Evolutionary conservation across 2,797 vertebrate species (phyloP), one percentile per base, ranked within the genome.

Genomic region (Rhinogobio ventralis): DNA sequence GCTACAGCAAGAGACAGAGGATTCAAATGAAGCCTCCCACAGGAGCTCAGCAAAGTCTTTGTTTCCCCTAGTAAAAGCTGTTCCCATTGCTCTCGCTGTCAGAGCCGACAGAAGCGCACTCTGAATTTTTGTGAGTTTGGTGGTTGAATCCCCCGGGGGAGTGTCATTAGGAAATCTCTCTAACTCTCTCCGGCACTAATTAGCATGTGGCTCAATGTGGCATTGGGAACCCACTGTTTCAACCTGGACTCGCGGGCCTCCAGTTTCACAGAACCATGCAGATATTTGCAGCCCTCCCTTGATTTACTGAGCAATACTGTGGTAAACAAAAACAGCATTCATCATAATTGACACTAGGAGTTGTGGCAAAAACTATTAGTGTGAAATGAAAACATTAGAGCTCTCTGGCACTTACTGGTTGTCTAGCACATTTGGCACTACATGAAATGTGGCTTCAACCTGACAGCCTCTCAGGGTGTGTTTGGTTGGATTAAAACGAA

Each of bases 171-270:
- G 45, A 85, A 87, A 86, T 86, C 84, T 84, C 72, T 30, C 69
- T 87, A 90, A 86, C 85, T 92, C 91, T 87, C 89, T 39, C 55
- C 80, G 89, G 91, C 89, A 88, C 92, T 89, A 92, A 93, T 94
- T 92, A 95, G 92, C 89, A 89, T 89, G 87, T 90, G 86, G 89
- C 91, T 91, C 86, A 66, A 79, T 74, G 83, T 92, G 85, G 84
- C 81, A 78, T 85, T 84, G 55, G 53, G 81, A 85, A 67, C 60
- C 67, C 42, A 69, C 73, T 86, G 55, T 76, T 87, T 85, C 62
- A 84, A 87, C 82, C 86, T 88, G 79, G 73, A 87, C 81, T 86
- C 80, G 51, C 28, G 17, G 73, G 83, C 81, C 42, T 83, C 20
- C n/a, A 42, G 36, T 78, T 83, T 79, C 64, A 57, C 84, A 71